phyloP scores from a whole-genome alignment of 2,888 invertebrate genomes.

The Acleris literana region DNA sequence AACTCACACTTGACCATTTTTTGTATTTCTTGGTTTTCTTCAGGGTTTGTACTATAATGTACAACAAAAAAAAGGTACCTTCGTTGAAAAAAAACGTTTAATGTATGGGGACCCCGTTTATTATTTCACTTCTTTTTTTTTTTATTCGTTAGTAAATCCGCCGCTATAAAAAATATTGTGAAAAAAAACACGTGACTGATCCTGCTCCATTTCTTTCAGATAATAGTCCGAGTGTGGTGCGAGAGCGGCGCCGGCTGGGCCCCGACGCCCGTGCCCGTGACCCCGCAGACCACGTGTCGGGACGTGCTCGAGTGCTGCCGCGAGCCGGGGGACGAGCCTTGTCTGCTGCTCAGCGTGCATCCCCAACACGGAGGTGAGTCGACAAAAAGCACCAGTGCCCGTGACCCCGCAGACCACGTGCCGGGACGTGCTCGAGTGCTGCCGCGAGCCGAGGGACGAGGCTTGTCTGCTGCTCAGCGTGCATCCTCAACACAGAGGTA shows the following conservation, averaged over 20 bases:
- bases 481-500: conserved; percentile 83
- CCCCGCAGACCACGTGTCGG: conserved; percentile 85
- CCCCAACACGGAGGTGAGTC: conserved; percentile 81
- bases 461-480: conserved; percentile 84
- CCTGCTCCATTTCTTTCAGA: conserved; percentile 66
- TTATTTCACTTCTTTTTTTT: no score
- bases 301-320: conserved; percentile 87
- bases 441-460: conserved; percentile 86
- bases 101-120: no score
- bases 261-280: conserved; percentile 85
- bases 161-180: no score
- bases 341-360: conserved; percentile 84
- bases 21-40: no score
- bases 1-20: no score
- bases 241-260: conserved; percentile 80
- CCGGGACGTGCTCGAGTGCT: conserved; percentile 86
- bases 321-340: conserved; percentile 86
- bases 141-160: no score
- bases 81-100: no score
- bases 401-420: conserved; percentile 86
- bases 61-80: no score
- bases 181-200: background rate
- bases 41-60: no score
- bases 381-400: conserved; percentile 52
- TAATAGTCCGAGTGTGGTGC: conserved; percentile 87